Conservation (phyloP, 2,888 invertebrate genomes). For the Tipula unca region DNA sequence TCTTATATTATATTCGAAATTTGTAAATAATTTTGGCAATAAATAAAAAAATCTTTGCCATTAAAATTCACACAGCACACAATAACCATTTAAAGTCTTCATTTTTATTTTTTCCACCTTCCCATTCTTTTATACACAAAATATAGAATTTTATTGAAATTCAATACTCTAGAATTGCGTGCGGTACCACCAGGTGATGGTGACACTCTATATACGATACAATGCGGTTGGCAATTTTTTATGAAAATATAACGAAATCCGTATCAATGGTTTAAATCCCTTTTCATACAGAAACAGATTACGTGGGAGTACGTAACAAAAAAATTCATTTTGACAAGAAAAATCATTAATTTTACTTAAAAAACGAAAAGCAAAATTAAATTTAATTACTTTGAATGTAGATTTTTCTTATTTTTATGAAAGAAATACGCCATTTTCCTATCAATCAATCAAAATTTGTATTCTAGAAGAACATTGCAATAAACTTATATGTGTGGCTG, state of each 20-base stretch:
- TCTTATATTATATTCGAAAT: not conserved
- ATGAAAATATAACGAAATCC: not conserved
- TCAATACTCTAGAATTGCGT: not conserved
- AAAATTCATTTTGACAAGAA: not conserved
- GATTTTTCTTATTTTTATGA: not conserved
- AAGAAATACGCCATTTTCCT: not conserved
- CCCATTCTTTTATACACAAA: not conserved
- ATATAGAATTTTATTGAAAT: not conserved
- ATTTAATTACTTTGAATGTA: not conserved
- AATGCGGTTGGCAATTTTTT: not conserved
- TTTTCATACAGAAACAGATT: not conserved
- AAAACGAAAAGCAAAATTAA: not conserved
- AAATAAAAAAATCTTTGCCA: not conserved
- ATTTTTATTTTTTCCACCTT: not conserved
- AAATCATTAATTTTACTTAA: not conserved
- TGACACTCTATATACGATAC: not conserved
- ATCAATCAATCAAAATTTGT: not conserved
- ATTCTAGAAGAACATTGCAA: not conserved
- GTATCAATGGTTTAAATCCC: not conserved
- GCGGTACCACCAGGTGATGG: not conserved
- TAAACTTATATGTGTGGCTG: not conserved
- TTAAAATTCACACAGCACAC: not conserved
- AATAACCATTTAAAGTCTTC: not conserved
- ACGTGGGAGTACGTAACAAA: not conserved
- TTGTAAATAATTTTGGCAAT: not conserved